These are phyloP conservation scores for Perodicticus potto DNA, from an alignment of 2,797 vertebrate species.

Conservation along the genomic window DNA sequence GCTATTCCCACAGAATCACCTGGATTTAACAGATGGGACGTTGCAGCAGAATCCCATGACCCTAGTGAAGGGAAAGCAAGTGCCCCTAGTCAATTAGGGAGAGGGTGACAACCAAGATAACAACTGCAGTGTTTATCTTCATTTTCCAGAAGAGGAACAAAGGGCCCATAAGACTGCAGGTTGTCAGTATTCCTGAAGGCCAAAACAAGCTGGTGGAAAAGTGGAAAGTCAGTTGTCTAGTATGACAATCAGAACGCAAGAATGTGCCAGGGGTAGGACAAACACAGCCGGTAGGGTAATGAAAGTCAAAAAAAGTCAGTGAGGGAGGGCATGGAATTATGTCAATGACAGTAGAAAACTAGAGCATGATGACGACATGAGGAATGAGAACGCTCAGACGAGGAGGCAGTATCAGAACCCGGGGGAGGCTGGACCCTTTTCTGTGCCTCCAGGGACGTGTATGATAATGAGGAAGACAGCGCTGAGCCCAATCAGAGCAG, in stretches of 20 bases:
- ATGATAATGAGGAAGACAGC: fast-evolving
- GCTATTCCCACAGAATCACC: background rate
- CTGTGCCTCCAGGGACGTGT: background rate
- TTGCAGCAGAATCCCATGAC: background rate
- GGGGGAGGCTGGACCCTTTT: background rate
- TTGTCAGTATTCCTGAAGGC: background rate
- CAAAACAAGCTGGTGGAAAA: too few species aligned
- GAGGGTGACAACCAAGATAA: background rate
- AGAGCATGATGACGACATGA: background rate
- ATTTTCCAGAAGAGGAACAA: background rate
- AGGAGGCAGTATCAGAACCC: too few species aligned
- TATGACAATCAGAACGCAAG: too few species aligned
- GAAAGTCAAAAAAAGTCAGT: background rate
- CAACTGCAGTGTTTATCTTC: background rate
- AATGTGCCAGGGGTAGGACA: fast-evolving
- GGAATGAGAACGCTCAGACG: background rate
- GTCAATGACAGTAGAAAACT: background rate
- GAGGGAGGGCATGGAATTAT: too few species aligned
- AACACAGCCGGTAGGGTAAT: fast-evolving
- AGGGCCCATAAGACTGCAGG: background rate
- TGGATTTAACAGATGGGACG: background rate
- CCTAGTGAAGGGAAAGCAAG: background rate
- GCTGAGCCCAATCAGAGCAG: fast-evolving
- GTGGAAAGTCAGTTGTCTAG: fast-evolving
- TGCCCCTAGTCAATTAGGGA: fast-evolving